Conservation (phyloP, 2,113 vertebrate species). For the Ictidomys tridecemlineatus region DNA sequence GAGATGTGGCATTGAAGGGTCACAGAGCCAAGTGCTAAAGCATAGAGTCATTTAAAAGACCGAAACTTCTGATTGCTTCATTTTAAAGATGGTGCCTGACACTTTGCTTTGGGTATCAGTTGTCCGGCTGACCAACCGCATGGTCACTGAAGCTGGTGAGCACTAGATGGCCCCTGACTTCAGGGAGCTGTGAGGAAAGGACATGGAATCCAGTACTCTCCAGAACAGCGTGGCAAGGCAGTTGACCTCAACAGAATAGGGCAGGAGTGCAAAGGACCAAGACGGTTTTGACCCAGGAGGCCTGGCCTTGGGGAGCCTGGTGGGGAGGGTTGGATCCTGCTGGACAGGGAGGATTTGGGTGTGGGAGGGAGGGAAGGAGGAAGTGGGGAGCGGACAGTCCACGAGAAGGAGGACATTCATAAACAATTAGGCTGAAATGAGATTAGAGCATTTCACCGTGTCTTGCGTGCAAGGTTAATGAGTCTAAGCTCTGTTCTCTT, state of each 20-base stretch:
- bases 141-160: not conserved
- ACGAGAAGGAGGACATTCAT: not conserved
- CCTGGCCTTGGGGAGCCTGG: not conserved
- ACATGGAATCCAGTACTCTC: not conserved
- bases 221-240: not conserved
- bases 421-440: not conserved
- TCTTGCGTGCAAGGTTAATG: not conserved
- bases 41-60: not conserved
- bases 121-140: not conserved
- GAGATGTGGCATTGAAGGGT: slow-evolving; percentile 11
- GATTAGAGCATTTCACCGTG: not conserved
- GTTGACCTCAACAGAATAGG: not conserved
- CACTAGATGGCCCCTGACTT: not conserved
- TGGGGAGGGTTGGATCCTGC: not conserved
- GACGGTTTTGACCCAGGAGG: not conserved
- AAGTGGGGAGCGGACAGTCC: no score
- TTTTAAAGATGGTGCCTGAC: not conserved
- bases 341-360: not conserved
- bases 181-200: not conserved
- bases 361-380: not conserved
- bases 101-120: not conserved
- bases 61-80: not conserved
- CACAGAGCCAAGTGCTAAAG: not conserved
- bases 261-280: not conserved
- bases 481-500: not conserved